Evolutionary conservation across 2,797 vertebrate genomes (phyloP).

Genomic region (Propithecus perrieri): DNA sequence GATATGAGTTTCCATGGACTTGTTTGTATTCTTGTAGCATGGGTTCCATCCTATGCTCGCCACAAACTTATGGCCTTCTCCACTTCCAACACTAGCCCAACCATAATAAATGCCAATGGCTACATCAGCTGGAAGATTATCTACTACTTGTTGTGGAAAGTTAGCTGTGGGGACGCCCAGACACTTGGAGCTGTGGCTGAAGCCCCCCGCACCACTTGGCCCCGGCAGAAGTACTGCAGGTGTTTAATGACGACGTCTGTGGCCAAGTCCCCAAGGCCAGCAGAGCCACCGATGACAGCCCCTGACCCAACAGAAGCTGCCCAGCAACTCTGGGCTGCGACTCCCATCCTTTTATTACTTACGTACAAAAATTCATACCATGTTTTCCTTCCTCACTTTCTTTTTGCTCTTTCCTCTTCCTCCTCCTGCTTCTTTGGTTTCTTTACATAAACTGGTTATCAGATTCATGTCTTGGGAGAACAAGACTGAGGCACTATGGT

Average conservation of each 20-base stretch:
- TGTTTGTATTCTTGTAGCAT: neutral
- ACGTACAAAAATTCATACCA: neutral
- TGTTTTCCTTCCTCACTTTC: neutral
- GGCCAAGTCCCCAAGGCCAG: neutral
- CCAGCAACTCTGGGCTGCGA: neutral
- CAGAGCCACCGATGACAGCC: neutral
- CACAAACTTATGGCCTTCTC: neutral
- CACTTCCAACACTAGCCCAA: neutral
- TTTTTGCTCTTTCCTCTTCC: neutral
- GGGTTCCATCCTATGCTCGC: neutral
- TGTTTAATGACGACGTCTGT: neutral
- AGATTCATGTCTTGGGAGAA: neutral
- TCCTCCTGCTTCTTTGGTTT: neutral
- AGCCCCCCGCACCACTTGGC: neutral
- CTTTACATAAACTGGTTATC: neutral
- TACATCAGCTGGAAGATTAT: neutral
- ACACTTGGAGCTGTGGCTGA: neutral
- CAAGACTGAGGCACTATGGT: neutral
- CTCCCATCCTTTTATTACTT: neutral
- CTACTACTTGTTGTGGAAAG: neutral
- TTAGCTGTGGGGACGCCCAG: neutral
- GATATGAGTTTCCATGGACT: neutral
- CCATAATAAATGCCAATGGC: neutral
- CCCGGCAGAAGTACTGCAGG: neutral
- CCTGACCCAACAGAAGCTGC: neutral